A percentile compares a stretch with the other conserved stretches of the same genome.
Evolutionary conservation across 2,888 invertebrate genomes (phyloP).

Genomic region (Globia sparganii): DNA sequence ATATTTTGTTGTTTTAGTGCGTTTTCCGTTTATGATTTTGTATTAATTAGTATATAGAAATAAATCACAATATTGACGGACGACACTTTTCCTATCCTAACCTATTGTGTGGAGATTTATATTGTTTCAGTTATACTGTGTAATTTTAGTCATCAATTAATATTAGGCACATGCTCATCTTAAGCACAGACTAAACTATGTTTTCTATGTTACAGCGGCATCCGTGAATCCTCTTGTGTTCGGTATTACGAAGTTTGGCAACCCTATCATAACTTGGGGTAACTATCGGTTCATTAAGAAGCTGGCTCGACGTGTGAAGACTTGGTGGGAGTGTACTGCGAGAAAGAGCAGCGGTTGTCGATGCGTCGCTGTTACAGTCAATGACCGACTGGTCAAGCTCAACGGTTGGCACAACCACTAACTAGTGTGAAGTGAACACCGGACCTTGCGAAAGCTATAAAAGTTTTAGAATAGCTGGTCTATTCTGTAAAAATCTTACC

Average conservation of each 20-base stretch:
- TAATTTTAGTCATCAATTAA: neutral
- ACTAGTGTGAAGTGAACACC: slow-evolving; percentile 60
- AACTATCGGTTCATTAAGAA: slow-evolving; percentile 84
- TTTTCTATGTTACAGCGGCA: slow-evolving; percentile 37
- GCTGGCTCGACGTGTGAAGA: slow-evolving; percentile 78
- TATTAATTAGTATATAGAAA: neutral
- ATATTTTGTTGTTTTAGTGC: neutral
- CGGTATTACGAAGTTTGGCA: slow-evolving; percentile 81
- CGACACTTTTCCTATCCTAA: neutral
- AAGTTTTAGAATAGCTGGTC: neutral
- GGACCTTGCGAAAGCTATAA: neutral
- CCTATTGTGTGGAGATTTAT: neutral
- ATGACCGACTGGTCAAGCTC: slow-evolving; percentile 80
- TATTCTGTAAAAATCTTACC: neutral
- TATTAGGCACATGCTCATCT: no score
- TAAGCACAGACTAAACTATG: slow-evolving; percentile 17
- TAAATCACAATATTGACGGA: neutral
- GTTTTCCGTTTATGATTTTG: neutral
- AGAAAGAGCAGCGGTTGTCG: slow-evolving; percentile 80
- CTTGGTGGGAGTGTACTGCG: slow-evolving; percentile 86
- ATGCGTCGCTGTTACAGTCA: slow-evolving; percentile 82
- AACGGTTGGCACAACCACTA: slow-evolving; percentile 86
- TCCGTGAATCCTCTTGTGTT: slow-evolving; percentile 72
- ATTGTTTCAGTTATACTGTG: neutral
- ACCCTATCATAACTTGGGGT: slow-evolving; percentile 85